Conservation (phyloP, 2,113 vertebrate species). For the Nerophis ophidion region DNA sequence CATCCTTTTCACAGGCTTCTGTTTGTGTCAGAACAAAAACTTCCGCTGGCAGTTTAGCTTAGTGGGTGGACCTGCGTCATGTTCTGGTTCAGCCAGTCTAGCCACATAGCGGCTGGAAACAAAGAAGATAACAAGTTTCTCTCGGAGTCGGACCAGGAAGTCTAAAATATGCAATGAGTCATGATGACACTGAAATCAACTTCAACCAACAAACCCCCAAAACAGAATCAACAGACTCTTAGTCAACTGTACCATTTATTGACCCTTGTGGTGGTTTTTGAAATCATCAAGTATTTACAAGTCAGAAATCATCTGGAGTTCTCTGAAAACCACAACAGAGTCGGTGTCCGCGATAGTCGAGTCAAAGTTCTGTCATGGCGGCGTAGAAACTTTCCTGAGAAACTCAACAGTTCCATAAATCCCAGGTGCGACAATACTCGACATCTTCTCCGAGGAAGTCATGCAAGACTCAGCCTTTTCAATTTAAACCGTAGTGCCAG, state of each 20-base stretch:
- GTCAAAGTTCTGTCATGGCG: background rate
- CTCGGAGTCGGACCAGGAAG: slow-evolving; percentile 1
- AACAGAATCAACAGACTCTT: background rate
- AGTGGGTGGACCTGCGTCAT: slow-evolving; percentile 27
- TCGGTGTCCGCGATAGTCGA: background rate
- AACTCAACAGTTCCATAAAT: background rate
- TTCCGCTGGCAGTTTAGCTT: slow-evolving; percentile 23
- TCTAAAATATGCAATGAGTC: too few species aligned
- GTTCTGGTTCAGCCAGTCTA: slow-evolving; percentile 46
- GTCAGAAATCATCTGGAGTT: slow-evolving; percentile 11
- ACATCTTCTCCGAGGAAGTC: slow-evolving; percentile 19
- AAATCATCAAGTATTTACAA: slow-evolving; percentile 28
- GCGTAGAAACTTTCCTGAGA: background rate
- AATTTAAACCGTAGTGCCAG: background rate
- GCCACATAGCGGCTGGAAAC: slow-evolving; percentile 36
- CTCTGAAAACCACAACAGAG: slow-evolving; percentile 18
- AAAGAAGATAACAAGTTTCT: slow-evolving; percentile 23
- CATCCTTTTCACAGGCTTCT: too few species aligned
- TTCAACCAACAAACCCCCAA: background rate
- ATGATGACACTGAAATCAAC: too few species aligned
- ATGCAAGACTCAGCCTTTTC: slow-evolving; percentile 19
- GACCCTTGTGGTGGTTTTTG: background rate
- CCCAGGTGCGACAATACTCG: slow-evolving; percentile 4
- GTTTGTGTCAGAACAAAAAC: background rate
- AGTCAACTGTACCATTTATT: background rate